Evolutionary conservation across 2,113 vertebrate species (phyloP).

Genomic region (Pelmatolapia mariae): DNA sequence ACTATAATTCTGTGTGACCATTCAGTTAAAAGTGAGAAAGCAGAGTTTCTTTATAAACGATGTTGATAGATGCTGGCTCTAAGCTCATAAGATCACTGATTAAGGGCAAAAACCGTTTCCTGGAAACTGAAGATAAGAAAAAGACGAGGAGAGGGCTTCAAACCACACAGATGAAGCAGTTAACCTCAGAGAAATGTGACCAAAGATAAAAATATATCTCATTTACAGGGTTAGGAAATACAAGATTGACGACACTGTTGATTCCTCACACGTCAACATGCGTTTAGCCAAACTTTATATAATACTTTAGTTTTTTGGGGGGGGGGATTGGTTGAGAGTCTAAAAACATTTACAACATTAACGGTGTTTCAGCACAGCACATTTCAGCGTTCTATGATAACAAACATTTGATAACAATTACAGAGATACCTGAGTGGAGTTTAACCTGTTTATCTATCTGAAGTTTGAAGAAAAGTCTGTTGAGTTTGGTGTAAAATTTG

Average conservation of each 20-base stretch:
- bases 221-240: neutral
- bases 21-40: neutral
- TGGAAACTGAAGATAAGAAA: neutral
- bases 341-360: neutral
- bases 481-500: neutral
- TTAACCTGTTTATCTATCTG: neutral
- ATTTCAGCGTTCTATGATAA: neutral
- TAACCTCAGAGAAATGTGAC: neutral
- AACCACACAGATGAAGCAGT: neutral
- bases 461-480: neutral
- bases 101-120: neutral
- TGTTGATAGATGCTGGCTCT: neutral
- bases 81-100: neutral
- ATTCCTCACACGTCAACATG: neutral
- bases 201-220: neutral
- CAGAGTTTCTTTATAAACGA: neutral
- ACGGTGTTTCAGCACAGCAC: neutral
- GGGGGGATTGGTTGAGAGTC: neutral
- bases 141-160: neutral
- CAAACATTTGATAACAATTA: neutral
- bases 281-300: neutral
- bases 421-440: neutral
- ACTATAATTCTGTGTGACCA: neutral
- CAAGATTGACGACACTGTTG: neutral
- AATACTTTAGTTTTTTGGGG: neutral